Percentiles rank a stretch among this genome's conserved stretches.
phyloP scores from a whole-genome alignment of 2,113 vertebrate species.

The Haemorhous mexicanus region DNA sequence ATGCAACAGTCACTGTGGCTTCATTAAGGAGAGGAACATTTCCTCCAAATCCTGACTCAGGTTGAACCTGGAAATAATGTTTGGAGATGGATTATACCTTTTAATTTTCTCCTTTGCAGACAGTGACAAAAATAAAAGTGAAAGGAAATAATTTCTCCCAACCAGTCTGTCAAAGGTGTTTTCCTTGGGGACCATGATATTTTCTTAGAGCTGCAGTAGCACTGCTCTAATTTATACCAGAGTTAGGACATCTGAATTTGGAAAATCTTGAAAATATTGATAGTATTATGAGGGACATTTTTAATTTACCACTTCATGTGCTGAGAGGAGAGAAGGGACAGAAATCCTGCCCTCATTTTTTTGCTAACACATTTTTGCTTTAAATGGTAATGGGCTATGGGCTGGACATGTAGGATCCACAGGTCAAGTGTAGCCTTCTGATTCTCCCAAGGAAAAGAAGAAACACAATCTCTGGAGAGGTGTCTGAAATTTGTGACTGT shows the following conservation, averaged over 20 bases:
- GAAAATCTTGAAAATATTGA: background rate
- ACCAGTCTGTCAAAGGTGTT: background rate
- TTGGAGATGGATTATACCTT: background rate
- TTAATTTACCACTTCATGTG: background rate
- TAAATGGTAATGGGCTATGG: background rate
- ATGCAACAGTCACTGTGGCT: background rate
- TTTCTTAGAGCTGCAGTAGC: background rate
- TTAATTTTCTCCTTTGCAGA: slow-evolving; percentile 27
- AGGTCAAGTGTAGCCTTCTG: background rate
- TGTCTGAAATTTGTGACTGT: background rate
- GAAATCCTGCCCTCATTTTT: background rate
- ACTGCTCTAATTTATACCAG: background rate
- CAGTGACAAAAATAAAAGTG: background rate
- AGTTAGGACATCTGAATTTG: background rate
- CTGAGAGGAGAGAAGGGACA: background rate
- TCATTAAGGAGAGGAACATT: background rate
- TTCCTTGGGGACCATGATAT: background rate
- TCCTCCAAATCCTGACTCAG: background rate
- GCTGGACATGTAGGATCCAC: background rate
- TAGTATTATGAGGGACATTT: background rate
- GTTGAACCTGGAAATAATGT: background rate
- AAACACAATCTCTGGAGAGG: background rate
- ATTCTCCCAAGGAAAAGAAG: background rate
- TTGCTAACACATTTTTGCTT: background rate
- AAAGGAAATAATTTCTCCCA: background rate